Conservation (phyloP, 2,888 invertebrate species). For the Lepidochitona cinerea region DNA sequence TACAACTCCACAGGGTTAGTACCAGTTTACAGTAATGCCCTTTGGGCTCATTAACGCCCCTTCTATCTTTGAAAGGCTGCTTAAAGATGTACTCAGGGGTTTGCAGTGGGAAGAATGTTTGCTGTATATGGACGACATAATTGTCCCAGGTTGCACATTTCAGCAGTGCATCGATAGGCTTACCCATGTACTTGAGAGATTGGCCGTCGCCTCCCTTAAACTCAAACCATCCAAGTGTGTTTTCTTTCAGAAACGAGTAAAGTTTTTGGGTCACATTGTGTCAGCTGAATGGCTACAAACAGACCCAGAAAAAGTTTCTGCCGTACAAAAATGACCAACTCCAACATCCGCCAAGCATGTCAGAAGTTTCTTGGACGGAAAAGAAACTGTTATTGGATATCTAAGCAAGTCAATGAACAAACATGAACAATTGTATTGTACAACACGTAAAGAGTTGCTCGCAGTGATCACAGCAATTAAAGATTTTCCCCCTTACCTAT, state of each 20-base stretch:
- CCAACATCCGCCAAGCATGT: constrained; percentile 2
- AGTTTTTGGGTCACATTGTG: not conserved
- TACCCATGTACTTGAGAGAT: not conserved
- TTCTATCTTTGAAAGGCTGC: constrained; percentile 5
- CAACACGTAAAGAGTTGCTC: constrained; percentile 11
- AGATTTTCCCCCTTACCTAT: constrained; percentile 10
- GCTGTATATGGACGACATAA: not conserved
- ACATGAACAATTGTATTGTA: constrained; percentile 11
- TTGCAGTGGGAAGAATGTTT: not conserved
- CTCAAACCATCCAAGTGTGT: constrained; percentile 9
- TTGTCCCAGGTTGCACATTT: not conserved
- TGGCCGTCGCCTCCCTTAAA: not conserved
- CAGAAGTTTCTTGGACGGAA: not conserved
- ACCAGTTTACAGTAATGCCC: constrained; percentile 2
- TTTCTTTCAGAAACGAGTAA: not conserved
- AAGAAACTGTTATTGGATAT: constrained; percentile 11
- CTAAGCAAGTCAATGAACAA: not conserved
- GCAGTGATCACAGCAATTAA: not conserved
- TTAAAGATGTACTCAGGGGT: not conserved
- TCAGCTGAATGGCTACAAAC: not conserved
- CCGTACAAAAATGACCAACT: not conserved
- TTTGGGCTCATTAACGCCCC: constrained; percentile 10
- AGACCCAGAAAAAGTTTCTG: not conserved
- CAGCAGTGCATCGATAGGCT: not conserved
- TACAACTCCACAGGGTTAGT: not conserved